These are phyloP conservation scores for Styela plicata DNA, from an alignment of 23 tunicate species.

Conservation along the genomic window DNA sequence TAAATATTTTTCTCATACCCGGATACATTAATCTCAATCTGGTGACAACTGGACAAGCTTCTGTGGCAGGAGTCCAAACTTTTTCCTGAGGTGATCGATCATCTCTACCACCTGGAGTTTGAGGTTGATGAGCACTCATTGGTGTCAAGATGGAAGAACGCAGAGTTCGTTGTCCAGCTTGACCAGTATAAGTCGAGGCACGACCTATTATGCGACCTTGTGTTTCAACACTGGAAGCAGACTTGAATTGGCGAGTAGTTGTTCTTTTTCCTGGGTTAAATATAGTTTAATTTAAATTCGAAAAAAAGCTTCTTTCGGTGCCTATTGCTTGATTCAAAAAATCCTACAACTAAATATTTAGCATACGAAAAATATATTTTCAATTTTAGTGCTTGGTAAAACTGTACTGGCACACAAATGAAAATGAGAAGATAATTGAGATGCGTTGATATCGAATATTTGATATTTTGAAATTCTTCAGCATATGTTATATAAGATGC, in stretches of 20 bases:
- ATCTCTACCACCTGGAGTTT: neutral
- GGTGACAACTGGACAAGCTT: slow-evolving; percentile 71
- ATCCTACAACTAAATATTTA: too few relatives aligned
- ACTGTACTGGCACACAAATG: too few relatives aligned
- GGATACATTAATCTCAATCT: slow-evolving; percentile 28
- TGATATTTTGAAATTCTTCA: too few relatives aligned
- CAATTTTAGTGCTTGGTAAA: too few relatives aligned
- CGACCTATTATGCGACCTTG: slow-evolving; percentile 11
- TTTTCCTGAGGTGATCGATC: slow-evolving; percentile 24
- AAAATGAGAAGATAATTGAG: too few relatives aligned
- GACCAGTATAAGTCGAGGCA: neutral
- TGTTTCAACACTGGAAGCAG: slow-evolving; percentile 17
- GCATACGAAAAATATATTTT: too few relatives aligned
- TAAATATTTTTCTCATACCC: slow-evolving; percentile 13
- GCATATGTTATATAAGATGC: too few relatives aligned
- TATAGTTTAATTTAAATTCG: too few relatives aligned
- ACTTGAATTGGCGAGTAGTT: neutral
- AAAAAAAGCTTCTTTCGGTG: too few relatives aligned
- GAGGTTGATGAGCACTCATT: slow-evolving; percentile 21
- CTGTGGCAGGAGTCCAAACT: slow-evolving; percentile 57
- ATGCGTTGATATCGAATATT: too few relatives aligned
- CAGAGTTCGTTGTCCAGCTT: neutral
- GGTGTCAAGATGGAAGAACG: neutral
- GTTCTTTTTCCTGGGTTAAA: slow-evolving; percentile 3
- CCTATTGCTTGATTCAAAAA: too few relatives aligned